Evolutionary conservation across 2,888 invertebrate species (phyloP), one percentile per base, ranked within the genome.

Genomic region (Sphaerophoria taeniata): DNA sequence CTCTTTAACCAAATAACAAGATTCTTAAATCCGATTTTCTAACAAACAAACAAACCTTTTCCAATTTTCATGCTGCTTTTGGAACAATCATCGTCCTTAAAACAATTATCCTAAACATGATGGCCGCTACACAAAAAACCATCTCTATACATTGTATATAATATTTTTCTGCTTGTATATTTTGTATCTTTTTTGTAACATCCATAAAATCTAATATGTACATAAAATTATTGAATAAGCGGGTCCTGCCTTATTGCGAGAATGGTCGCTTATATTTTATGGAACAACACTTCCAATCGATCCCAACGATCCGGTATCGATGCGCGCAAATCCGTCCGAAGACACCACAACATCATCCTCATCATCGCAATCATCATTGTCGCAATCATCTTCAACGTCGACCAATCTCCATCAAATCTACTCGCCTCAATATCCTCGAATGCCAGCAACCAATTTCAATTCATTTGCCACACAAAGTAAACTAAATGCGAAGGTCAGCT

Each of bases 221-320:
- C 24, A 24, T 24, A 24, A 24, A 24, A 2, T 24, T 24, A 69
- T 55, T 14, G 70, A 53, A 67, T 63, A 73, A 75, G 78, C 79
- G 97, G 97, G 97, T 92, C 95, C 97, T 92, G 97, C 97, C 82
- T 95, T 96, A 87, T 94, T 98, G 89, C 96, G 97, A 93, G 97
- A 97, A 91, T 98, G 98, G 98, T 96, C 97, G 85, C 94, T 98
- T 91, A 96, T 97, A 90, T 94, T 98, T 91, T 97, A 98, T 92
- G 98, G 98, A 89, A 98, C 98, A 79, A 95, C 91, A 43, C 93
- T 92, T 85, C 93, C 94, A 77, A 94, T 94, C 69, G 93, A 94
- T 90, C 94, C 94, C 91, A 94, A 93, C 89, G 95, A 95, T 90
- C 94, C 94, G 16, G 92, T 93, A 88, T 94, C 94, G 71, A 89